phyloP scores from a whole-genome alignment of 2,888 invertebrate genomes.

The Hetaerina titia region DNA sequence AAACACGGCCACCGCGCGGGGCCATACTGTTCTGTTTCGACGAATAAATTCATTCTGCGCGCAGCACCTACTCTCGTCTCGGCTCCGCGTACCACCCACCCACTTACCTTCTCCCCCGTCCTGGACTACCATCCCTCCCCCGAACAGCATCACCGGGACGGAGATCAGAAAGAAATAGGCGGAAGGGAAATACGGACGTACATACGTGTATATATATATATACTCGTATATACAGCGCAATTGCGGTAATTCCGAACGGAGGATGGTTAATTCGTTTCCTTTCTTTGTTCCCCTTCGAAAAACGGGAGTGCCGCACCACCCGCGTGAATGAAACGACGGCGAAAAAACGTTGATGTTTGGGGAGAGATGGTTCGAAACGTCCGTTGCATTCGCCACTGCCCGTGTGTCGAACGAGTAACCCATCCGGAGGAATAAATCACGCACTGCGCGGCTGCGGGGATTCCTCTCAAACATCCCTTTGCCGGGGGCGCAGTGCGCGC shows the following conservation, averaged over 20 bases:
- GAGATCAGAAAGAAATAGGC: neutral
- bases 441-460: slow-evolving; percentile 2
- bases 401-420: slow-evolving; percentile 34
- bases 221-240: neutral
- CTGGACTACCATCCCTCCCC: too few relatives aligned
- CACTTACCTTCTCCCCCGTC: neutral
- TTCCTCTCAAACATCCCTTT: neutral
- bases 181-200: neutral
- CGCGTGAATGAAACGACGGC: neutral
- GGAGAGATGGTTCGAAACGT: neutral
- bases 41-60: slow-evolving; percentile 8
- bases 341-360: neutral
- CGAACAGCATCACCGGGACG: neutral
- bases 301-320: neutral
- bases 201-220: neutral
- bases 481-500: too few relatives aligned
- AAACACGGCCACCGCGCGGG: neutral
- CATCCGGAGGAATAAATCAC: slow-evolving; percentile 59
- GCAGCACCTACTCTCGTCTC: neutral
- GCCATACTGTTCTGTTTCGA: neutral
- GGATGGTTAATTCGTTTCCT: neutral
- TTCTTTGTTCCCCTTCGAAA: neutral
- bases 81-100: neutral
- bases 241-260: neutral
- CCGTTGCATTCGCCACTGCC: neutral